A percentile compares a stretch with the other conserved stretches of the same genome.
These are phyloP conservation scores for Pyralis farinalis DNA, from an alignment of 2,888 invertebrate genomes.

Conservation along the genomic window DNA sequence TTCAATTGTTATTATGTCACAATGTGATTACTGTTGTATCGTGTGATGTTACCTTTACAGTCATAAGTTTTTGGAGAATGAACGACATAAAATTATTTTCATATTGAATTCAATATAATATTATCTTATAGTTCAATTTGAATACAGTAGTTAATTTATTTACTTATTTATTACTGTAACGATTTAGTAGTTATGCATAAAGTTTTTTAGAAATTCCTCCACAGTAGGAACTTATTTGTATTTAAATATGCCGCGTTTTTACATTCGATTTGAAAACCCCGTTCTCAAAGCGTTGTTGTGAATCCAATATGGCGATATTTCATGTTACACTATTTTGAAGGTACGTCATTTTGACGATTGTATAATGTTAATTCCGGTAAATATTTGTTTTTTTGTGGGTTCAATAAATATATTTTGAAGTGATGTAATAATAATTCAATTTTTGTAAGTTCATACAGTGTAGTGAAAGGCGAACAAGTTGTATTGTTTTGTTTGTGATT, in stretches of 20 bases:
- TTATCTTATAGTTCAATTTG: too few relatives aligned
- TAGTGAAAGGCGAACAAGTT: conserved; percentile 62
- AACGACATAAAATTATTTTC: too few relatives aligned
- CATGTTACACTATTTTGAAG: conserved; percentile 80
- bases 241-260: conserved; percentile 38
- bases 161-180: too few relatives aligned
- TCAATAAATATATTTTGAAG: conserved; percentile 31
- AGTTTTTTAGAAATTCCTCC: too few relatives aligned
- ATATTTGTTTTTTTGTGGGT: conserved; percentile 53
- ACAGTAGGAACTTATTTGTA: conserved; percentile 3
- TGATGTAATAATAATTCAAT: conserved; percentile 32
- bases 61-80: too few relatives aligned
- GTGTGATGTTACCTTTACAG: too few relatives aligned
- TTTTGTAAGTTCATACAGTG: conserved; percentile 42
- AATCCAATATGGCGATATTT: conserved; percentile 86
- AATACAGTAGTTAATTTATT: too few relatives aligned
- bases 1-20: too few relatives aligned
- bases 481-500: conserved; percentile 81
- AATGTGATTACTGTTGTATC: too few relatives aligned
- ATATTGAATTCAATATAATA: too few relatives aligned
- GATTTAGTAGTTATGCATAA: too few relatives aligned
- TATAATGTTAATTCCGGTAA: conserved; percentile 72
- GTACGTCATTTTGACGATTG: conserved; percentile 81
- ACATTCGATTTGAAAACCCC: conserved; percentile 70
- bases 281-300: conserved; percentile 85